Evolutionary conservation across 2,797 vertebrate genomes (phyloP), one percentile per base, ranked within the genome.

Genomic region (Betta splendens): DNA sequence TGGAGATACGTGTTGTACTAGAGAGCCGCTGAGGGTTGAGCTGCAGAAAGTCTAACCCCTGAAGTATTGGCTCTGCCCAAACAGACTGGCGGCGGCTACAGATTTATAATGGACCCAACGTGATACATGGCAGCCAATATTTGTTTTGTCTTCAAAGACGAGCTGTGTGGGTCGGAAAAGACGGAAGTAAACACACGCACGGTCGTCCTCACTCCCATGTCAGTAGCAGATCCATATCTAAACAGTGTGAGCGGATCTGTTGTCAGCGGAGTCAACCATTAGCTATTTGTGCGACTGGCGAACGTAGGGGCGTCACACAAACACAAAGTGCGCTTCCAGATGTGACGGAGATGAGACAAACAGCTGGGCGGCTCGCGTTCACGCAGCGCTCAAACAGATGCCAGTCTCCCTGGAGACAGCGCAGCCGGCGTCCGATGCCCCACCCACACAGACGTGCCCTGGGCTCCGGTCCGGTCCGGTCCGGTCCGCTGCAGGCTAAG

Each of bases 401-500:
- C 57, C 65, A 62, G 64, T 81, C 58, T 69, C 80, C 81, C 73
- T 68, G 71, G 79, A 81, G 73, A 85, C 79, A 45, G 68, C 54
- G 69, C 53, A 12, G n/a, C 69, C 59, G 16, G 43, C 37, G 54
- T 66, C 78, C 65, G 53, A 54, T 69, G 76, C 35, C 65, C 46
- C n/a, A 54, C 65, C 46, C n/a, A 54, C 47, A 60, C 64, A 70
- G 61, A 62, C 69, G 32, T 33, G 52, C 33, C 28, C 53, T 54
- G 45, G 43, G 77, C 73, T 66, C 61, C 46, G n/a, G n/a, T n/a
- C n/a, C n/a, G n/a, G n/a, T n/a, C n/a, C n/a, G n/a, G n/a, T n/a
- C n/a, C n/a, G n/a, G n/a, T n/a, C n/a, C n/a, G 81, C 63, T 1
- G 4, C 33, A 65, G n/a, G 64, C 82, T 89, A 90, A 80, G 90